These are phyloP conservation scores for Drosophila hamatofila DNA, from an alignment of 2,888 invertebrate genomes.

Conservation along the genomic window DNA sequence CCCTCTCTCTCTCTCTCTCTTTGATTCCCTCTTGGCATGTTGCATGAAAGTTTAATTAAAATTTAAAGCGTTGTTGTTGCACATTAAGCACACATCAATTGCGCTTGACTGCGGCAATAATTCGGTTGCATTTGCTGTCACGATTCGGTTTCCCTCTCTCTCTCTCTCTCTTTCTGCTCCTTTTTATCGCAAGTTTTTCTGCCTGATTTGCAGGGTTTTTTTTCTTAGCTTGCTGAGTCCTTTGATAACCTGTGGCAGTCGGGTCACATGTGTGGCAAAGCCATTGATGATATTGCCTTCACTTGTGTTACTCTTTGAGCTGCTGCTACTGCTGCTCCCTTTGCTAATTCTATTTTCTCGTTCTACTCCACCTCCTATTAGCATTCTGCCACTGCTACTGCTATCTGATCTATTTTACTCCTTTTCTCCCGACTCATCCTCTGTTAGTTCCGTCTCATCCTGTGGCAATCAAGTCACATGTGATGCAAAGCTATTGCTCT, in stretches of 20 bases:
- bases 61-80: constrained; percentile 25
- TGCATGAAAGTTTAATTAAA: constrained; percentile 35
- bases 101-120: constrained; percentile 45
- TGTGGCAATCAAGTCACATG: constrained; percentile 3
- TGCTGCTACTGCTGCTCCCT: constrained; percentile 5
- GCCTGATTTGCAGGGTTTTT: constrained; percentile 31
- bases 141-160: neutral
- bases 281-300: neutral
- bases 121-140: constrained; percentile 9
- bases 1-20: neutral
- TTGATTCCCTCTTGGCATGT: no score
- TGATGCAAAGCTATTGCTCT: neutral
- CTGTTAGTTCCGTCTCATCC: neutral
- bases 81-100: constrained; percentile 54
- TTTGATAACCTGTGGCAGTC: constrained; percentile 6
- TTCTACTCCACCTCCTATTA: neutral
- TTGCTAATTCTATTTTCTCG: constrained; percentile 5
- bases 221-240: neutral
- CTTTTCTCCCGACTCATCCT: neutral
- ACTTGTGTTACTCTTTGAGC: constrained; percentile 1
- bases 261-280: constrained; percentile 4
- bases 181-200: constrained; percentile 40
- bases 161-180: neutral
- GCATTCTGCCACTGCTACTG: neutral
- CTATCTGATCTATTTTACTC: neutral